Conservation (phyloP, 2,888 invertebrate species). For the Cinara cedri region DNA sequence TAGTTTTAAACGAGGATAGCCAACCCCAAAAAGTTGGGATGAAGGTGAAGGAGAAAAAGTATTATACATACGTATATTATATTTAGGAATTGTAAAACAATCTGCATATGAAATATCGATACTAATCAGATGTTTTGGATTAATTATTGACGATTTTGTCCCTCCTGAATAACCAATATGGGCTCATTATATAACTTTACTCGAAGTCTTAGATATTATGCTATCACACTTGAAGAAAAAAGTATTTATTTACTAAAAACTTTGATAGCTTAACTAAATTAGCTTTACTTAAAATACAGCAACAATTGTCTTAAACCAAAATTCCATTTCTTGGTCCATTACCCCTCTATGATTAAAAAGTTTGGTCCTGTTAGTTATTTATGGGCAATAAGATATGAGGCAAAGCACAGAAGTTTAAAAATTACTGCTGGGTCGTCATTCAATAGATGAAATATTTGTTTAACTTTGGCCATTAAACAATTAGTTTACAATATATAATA, state of each 20-base stretch:
- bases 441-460: not conserved
- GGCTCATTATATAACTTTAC: not conserved
- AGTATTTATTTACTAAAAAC: too few relatives aligned
- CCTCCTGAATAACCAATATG: not conserved
- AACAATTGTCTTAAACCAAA: not conserved
- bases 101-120: not conserved
- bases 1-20: too few relatives aligned
- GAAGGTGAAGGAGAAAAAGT: too few relatives aligned
- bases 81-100: too few relatives aligned
- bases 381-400: conserved; percentile 5
- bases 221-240: not conserved
- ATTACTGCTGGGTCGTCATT: conserved; percentile 2
- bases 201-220: not conserved
- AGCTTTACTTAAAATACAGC: conserved; percentile 1
- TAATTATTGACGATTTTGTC: not conserved
- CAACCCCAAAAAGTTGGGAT: too few relatives aligned
- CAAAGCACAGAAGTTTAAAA: conserved; percentile 7
- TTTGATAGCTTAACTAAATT: not conserved
- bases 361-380: conserved; percentile 11
- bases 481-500: not conserved
- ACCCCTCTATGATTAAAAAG: not conserved
- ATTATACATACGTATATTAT: too few relatives aligned
- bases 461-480: conserved; percentile 1
- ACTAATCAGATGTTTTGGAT: not conserved
- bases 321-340: conserved; percentile 2